phyloP scores from a whole-genome alignment of 2,888 invertebrate genomes.

The Amblyjoppa fuscipennis region DNA sequence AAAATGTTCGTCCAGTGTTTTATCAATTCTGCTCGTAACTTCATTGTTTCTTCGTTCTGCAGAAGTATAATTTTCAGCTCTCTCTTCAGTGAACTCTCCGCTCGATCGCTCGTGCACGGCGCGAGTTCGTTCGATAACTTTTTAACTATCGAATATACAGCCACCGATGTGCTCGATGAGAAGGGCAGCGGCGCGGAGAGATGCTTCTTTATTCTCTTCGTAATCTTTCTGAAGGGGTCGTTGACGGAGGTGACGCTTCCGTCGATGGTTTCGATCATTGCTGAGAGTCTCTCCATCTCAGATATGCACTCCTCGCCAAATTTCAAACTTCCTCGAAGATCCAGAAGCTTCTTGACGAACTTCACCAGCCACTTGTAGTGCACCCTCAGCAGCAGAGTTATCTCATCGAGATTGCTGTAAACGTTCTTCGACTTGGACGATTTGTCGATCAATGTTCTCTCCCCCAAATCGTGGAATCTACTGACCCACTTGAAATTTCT shows the following conservation, averaged over 20 bases:
- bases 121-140: slow-evolving; percentile 68
- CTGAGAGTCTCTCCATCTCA: slow-evolving; percentile 76
- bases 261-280: slow-evolving; percentile 76
- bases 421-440: slow-evolving; percentile 66
- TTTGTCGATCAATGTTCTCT: slow-evolving; percentile 80
- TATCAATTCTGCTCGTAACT: slow-evolving; percentile 69
- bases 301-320: slow-evolving; percentile 59
- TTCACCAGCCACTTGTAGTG: slow-evolving; percentile 92
- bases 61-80: slow-evolving; percentile 74
- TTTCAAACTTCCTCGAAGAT: slow-evolving; percentile 53
- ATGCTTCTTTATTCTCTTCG: slow-evolving; percentile 76
- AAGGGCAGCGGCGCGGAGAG: slow-evolving; percentile 76
- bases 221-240: slow-evolving; percentile 77
- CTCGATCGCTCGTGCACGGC: slow-evolving; percentile 68
- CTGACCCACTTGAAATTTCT: slow-evolving; percentile 87
- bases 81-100: slow-evolving; percentile 53
- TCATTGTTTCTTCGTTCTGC: slow-evolving; percentile 68
- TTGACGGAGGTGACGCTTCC: slow-evolving; percentile 68
- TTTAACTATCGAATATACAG: slow-evolving; percentile 67
- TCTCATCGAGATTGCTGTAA: slow-evolving; percentile 83
- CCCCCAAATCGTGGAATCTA: slow-evolving; percentile 85
- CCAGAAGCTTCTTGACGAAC: slow-evolving; percentile 77
- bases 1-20: slow-evolving; percentile 75
- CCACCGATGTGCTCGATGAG: slow-evolving; percentile 72
- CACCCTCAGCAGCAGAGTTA: slow-evolving; percentile 88